A percentile compares a stretch with the other conserved stretches of the same genome.
Evolutionary conservation across 1,140 invertebrate species (phyloP).

Genomic region (Drosophila sturtevanti): DNA sequence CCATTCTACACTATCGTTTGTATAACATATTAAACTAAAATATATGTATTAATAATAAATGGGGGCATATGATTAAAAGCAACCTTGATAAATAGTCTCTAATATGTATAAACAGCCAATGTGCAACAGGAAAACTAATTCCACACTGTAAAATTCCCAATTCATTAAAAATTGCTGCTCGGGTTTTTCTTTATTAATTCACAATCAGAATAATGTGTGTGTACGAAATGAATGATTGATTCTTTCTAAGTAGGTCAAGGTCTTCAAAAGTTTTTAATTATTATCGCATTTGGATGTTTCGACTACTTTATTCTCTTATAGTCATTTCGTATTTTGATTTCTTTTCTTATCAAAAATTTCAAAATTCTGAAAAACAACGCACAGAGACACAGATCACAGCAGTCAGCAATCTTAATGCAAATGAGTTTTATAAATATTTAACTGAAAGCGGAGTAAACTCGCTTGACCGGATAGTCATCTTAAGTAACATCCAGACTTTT

Average conservation of each 20-base stretch:
- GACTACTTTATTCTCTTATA: not conserved
- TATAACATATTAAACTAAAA: slow-evolving; percentile 27
- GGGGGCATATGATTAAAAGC: slow-evolving; percentile 64
- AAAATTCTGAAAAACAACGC: not conserved
- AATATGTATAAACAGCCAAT: slow-evolving; percentile 7
- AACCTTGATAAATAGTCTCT: slow-evolving; percentile 51
- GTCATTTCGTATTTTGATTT: not conserved
- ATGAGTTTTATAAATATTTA: slow-evolving; percentile 64
- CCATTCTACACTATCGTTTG: slow-evolving; percentile 39
- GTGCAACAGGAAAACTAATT: slow-evolving; percentile 24
- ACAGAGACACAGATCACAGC: too few relatives aligned
- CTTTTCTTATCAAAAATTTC: not conserved
- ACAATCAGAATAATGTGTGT: not conserved
- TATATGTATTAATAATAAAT: slow-evolving; percentile 63
- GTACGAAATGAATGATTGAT: not conserved
- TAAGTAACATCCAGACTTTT: slow-evolving; percentile 26
- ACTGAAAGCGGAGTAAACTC: slow-evolving; percentile 56
- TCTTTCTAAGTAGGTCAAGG: slow-evolving; percentile 43
- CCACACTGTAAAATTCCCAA: slow-evolving; percentile 5
- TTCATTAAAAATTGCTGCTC: not conserved
- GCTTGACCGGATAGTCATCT: slow-evolving; percentile 59
- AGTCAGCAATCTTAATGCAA: slow-evolving; percentile 44
- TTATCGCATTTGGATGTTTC: not conserved
- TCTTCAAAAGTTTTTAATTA: slow-evolving; percentile 15
- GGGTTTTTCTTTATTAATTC: not conserved